Base-by-base conservation (phyloP, 2,113 vertebrate species). In the Cricetomys ansorgei region DNA sequence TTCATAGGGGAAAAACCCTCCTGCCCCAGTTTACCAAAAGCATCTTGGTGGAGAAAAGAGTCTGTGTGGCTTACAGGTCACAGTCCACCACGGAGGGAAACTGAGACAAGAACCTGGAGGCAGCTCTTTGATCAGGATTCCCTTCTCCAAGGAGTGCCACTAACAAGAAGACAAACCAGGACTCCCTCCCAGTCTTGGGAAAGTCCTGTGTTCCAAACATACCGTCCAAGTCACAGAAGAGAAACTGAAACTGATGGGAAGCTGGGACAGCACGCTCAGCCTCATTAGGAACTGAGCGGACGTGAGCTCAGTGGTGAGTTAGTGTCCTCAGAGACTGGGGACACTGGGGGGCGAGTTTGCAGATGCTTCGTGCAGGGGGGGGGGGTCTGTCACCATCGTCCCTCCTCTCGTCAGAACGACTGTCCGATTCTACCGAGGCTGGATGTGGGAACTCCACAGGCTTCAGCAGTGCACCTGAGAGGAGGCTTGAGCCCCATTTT, bases 121-220 rank as follows among this genome's bases (percentile, higher is more conserved):
- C 40, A 64, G 31, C 16, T 10, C 57, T 62, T 64, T 3, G 25
- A 43, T 27, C 45, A 40, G 45, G 40, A 45, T 5, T 45, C 40
- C 23, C 40, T 84, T 40, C 57, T 64, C 57, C 57, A 84, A 64
- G 40, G 25, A 31, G 27, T 11, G 8, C 1, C 17, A 17, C 5
- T 64, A 27, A 64, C 13, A 43, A 84, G 57, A 45, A 84, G 45
- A 45, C 4, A 45, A 83, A 21, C 16, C 57, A 34, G 40, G 57
- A 50, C 43, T 23, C n/a, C 77, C 48, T 83, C 88, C 27, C 69
- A 94, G 55, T 29, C 79, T 93, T 75, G 94, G 90, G 88, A 92
- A 93, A 79, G 85, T 93, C 94, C 89, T 93, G 50, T 67, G 1
- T 92, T 94, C 83, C 62, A 96, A 98, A 97, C 88, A 48, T 64